Base-by-base conservation (phyloP, 92 coral and sea anemone genomes). In the Plumapathes pennacea region DNA sequence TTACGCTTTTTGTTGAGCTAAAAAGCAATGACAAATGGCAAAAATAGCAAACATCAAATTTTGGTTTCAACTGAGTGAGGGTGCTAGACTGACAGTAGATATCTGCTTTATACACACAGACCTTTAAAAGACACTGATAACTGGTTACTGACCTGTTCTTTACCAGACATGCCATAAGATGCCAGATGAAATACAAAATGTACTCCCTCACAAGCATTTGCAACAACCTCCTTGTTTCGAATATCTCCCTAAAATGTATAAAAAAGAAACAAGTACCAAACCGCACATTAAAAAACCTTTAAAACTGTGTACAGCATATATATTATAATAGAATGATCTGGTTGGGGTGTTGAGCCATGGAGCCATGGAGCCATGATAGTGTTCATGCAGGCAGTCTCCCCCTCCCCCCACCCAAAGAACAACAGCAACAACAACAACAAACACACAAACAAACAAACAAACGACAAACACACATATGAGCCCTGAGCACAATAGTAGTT, bases 151-250 rank as follows among this genome's bases (percentile, higher is more conserved):
- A 87, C 95, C 77, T 87, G 95, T 5, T 87, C 95, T 38, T 90
- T 80, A 14, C 95, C 95, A 41, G 95, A 87, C 95, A 87, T 87
- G 50, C 95, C 95, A 67, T 87, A 87, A 0, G 95, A 87, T 8
- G 95, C 95, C 34, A 76, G 49, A 37, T 87, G 95, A 48, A 87
- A 87, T 3, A 87, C 86, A 67, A 82, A 17, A 28, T 38, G 45
- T 18, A 61, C 60, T 4, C 60, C 61, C 18, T 53, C 29, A 14
- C 68, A 37, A 24, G 53, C 64, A 25, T 60, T 40, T 2, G 57
- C 38, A 10, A 83, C 69, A 46, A 66, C 72, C 3, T 54, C 49
- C 9, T 33, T 51, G 21, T 53, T 40, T 18, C 74, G 64, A 20
- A 87, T 20, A 28, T 68, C 54, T 28, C 95, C 95, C 90, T 82